These are phyloP conservation scores for Drosophila repleta DNA, from an alignment of 1,140 invertebrate genomes.

Conservation along the genomic window DNA sequence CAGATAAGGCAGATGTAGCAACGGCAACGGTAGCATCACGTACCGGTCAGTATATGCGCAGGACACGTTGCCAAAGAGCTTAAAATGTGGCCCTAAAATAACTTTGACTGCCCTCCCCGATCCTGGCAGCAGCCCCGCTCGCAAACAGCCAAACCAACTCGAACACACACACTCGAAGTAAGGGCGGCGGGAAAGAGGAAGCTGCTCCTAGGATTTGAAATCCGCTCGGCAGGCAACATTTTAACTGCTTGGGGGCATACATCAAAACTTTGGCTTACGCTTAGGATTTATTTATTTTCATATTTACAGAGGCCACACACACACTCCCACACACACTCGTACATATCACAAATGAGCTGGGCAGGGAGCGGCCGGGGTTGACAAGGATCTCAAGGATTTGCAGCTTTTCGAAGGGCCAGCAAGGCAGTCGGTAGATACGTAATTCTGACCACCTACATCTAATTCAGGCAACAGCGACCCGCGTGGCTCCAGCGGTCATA, in stretches of 20 bases:
- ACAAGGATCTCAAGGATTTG: slow-evolving; percentile 82
- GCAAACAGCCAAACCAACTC: slow-evolving; percentile 37
- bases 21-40: slow-evolving; percentile 47
- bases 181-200: background rate
- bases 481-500: slow-evolving; percentile 58
- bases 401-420: slow-evolving; percentile 48
- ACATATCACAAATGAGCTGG: slow-evolving; percentile 55
- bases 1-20: slow-evolving; percentile 64
- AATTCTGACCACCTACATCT: slow-evolving; percentile 66
- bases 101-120: slow-evolving; percentile 71
- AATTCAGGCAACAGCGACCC: slow-evolving; percentile 52
- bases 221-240: slow-evolving; percentile 59
- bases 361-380: slow-evolving; percentile 16
- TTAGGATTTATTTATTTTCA: slow-evolving; percentile 83
- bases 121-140: slow-evolving; percentile 29
- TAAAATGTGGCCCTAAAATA: slow-evolving; percentile 82
- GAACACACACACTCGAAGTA: slow-evolving; percentile 1
- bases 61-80: slow-evolving; percentile 79
- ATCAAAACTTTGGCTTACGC: slow-evolving; percentile 82
- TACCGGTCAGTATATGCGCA: slow-evolving; percentile 67
- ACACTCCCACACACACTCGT: slow-evolving; percentile 33
- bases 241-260: slow-evolving; percentile 80
- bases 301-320: slow-evolving; percentile 68
- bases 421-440: slow-evolving; percentile 17
- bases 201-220: slow-evolving; percentile 73